Percentiles rank a stretch among this genome's conserved stretches.
These are phyloP conservation scores for Anthophora plumipes DNA, from an alignment of 2,888 invertebrate genomes.

Conservation along the genomic window DNA sequence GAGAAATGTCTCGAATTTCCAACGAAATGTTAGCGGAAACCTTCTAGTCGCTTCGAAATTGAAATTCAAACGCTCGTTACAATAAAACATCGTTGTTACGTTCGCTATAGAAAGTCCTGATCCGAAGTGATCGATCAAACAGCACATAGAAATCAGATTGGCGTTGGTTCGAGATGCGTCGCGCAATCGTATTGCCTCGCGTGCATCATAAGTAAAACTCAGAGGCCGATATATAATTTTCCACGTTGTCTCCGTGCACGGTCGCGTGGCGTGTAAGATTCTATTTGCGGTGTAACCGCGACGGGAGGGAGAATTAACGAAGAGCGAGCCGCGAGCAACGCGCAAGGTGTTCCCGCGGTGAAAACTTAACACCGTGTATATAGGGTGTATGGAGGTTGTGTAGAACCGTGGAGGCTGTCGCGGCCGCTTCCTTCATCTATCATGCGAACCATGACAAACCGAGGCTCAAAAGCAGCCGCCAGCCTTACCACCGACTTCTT, in stretches of 20 bases:
- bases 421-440: constrained; percentile 82
- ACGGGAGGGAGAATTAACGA: constrained; percentile 45
- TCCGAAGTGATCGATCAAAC: too few relatives aligned
- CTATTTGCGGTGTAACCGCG: constrained; percentile 67
- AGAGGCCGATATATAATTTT: constrained; percentile 21
- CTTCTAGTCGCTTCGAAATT: too few relatives aligned
- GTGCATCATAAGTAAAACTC: background rate
- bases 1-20: too few relatives aligned
- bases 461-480: constrained; percentile 84
- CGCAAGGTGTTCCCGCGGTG: constrained; percentile 71
- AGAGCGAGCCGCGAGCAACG: background rate
- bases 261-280: constrained; percentile 63
- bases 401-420: constrained; percentile 61
- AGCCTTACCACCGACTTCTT: constrained; percentile 71
- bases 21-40: too few relatives aligned
- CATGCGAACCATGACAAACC: constrained; percentile 84
- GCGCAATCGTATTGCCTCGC: too few relatives aligned
- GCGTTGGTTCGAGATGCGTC: too few relatives aligned
- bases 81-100: too few relatives aligned
- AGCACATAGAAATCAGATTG: too few relatives aligned
- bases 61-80: too few relatives aligned
- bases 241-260: constrained; percentile 24
- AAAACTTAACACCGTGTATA: constrained; percentile 68
- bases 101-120: too few relatives aligned
- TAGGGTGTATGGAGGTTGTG: constrained; percentile 17